These are phyloP conservation scores for Eilema caniola DNA, from an alignment of 2,888 invertebrate genomes.

Conservation along the genomic window DNA sequence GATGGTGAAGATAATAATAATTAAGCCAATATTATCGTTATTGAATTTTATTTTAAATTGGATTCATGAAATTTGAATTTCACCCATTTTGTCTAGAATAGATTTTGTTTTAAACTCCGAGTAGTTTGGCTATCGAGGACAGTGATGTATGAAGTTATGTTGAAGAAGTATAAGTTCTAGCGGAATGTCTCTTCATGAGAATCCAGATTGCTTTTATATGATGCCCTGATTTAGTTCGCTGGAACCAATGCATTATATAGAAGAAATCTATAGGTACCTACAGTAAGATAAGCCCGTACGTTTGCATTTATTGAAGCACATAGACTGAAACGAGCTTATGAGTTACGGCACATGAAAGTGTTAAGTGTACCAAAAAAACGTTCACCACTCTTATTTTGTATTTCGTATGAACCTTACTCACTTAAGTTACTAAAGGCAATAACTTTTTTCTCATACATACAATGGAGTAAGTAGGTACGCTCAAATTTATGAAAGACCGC, in stretches of 20 bases:
- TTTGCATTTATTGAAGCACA: neutral
- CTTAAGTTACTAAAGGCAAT: neutral
- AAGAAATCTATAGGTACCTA: too few species aligned
- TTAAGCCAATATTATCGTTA: neutral
- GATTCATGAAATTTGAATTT: neutral
- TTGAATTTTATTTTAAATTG: neutral
- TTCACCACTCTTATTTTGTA: neutral
- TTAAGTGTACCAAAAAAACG: neutral
- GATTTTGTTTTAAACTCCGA: neutral
- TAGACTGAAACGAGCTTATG: too few species aligned
- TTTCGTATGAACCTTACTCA: neutral
- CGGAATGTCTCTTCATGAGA: neutral
- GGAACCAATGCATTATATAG: too few species aligned
- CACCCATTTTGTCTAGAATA: neutral
- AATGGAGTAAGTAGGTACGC: neutral
- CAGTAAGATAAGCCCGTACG: neutral
- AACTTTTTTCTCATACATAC: neutral
- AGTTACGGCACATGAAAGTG: too few species aligned
- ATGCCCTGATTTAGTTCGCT: neutral
- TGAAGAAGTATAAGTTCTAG: neutral
- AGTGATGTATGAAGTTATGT: neutral
- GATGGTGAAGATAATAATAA: constrained; percentile 10
- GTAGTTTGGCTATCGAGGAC: neutral
- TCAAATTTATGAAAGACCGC: neutral
- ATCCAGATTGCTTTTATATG: neutral